Base-by-base conservation (phyloP, 1,140 invertebrate genomes). In the Ctenoplectra terminalis region DNA sequence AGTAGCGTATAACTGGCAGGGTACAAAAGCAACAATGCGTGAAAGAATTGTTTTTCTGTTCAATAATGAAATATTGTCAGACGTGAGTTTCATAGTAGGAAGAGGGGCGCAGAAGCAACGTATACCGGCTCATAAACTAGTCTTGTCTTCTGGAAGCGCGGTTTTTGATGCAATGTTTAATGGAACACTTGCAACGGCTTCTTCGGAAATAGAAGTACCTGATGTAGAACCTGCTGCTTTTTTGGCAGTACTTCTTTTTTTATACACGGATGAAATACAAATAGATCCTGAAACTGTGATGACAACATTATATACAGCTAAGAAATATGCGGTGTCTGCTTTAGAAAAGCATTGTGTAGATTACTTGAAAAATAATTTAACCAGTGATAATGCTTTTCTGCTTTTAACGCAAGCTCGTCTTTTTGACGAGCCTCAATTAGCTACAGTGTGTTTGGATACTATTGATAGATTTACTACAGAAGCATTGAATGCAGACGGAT, bases 111-210 rank as follows among this genome's bases (percentile, higher is more conserved):
- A 96, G 69, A 95, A 96, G 72, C 95, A 96, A 88, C 93, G 96
- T 56, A 97, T 98, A 83, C 97, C 97, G 5, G 97, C 97, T 4
- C 97, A 98, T 89, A 98, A 97, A 91, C 97, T 98, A 92, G 96
- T 98, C 4, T 91, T 98, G 11, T 97, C 97, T 9, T 96, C 97
- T 58, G 97, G 97, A 13, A 97, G 96, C 92, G 96, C 96, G 6
- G 97, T 98, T 3, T 98, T 98, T 92, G 97, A 98, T 93, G 97
- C 97, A 11, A 97, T 98, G 96, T 98, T 98, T 90, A 97, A 98
- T 91, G 96, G 97, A 54, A 95, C 95, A 11, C 87, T 96, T 81
- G 95, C 96, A 1, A 95, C 95, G 20, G 94, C 95, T 70, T 95
- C 96, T 37, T 95, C 95, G 60, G 96, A 97, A 87, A 96, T 98